Evolutionary conservation across 2,797 vertebrate genomes (phyloP), one percentile per base, ranked within the genome.

Genomic region (Coendou prehensilis): DNA sequence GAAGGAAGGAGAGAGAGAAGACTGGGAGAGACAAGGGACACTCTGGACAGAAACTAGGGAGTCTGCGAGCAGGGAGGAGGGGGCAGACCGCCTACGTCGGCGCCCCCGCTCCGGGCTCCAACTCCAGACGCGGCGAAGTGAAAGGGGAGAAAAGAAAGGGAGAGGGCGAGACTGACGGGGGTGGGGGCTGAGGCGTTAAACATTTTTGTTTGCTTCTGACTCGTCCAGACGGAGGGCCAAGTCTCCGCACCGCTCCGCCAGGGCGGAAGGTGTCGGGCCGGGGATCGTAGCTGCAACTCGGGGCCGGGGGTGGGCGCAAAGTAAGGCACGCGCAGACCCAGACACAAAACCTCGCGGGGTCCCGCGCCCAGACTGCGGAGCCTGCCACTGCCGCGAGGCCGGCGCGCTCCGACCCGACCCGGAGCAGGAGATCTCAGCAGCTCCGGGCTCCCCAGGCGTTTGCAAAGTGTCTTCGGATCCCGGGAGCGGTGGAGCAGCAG

Each of bases 41-140:
- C 85, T 52, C 82, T 22, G 94, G 91, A 64, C 94, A 94, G 97
- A 97, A 95, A 95, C 95, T 54, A 75, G 94, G 97, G 97, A 92
- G 97, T 64, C 96, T 93, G 85, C 13, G 93, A 71, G 93, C 78
- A 10, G 64, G 71, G 71, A 45, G 56, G 94, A 88, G 84, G 54
- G 84, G 79, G 81, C 83, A 98, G 98, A 98, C 98, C 98, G 98
- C 98, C 98, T 98, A 98, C 98, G 96, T 98, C 97, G 98, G 97
- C 97, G 97, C 97, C 98, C 98, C 97, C 61, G 93, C 98, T 98
- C 95, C 37, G 82, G 97, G 98, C 98, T 98, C 90, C 95, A 96
- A 96, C 97, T 98, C 96, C 97, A 96, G 95, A 96, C 94, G 96
- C 97, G 59, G 97, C 92, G 63, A 80, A 95, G 97, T 95, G 97